Conservation (phyloP, 2,797 vertebrate species). For the Loris lydekkerianus region DNA sequence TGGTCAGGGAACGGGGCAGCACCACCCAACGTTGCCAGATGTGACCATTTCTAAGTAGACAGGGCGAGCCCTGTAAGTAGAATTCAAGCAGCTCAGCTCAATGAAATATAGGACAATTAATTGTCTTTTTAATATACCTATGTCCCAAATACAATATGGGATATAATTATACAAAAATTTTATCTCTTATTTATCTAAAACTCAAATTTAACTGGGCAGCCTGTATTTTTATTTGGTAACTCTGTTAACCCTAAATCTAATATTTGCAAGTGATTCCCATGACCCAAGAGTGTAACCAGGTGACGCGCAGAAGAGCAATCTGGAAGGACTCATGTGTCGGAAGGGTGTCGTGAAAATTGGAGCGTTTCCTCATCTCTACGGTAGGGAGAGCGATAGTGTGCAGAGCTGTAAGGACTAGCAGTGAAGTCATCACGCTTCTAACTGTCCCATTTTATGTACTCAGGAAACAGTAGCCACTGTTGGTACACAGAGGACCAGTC, state of each 20-base stretch:
- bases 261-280: background rate
- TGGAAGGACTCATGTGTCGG: fast-evolving
- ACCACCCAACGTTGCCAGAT: background rate
- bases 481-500: background rate
- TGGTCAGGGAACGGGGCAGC: background rate
- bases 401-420: background rate
- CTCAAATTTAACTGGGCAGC: slow-evolving; percentile 10
- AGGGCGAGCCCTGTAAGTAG: fast-evolving
- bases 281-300: background rate
- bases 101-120: background rate
- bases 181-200: background rate
- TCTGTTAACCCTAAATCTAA: background rate
- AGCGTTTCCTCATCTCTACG: background rate
- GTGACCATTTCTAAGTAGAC: background rate
- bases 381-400: too few relatives aligned
- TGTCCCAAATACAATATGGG: background rate
- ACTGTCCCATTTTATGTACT: background rate
- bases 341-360: background rate
- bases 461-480: background rate
- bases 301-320: background rate
- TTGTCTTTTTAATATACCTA: background rate
- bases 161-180: background rate
- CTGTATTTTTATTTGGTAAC: background rate
- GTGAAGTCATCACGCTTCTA: background rate
- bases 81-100: background rate